Evolutionary conservation across 2,888 invertebrate genomes (phyloP).

Genomic region (Dyspetes luteomarginatus): DNA sequence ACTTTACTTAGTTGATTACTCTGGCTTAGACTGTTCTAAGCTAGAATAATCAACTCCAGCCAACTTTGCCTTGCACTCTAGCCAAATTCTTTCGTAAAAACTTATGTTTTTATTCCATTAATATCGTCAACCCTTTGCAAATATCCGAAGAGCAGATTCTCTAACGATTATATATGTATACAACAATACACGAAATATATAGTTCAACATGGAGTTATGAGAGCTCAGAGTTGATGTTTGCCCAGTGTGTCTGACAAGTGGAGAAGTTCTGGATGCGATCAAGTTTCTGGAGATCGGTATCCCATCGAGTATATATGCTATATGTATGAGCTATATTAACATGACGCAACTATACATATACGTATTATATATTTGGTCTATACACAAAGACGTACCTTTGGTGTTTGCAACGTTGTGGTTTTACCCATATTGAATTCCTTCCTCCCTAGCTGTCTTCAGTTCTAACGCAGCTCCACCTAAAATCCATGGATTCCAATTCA

Average conservation of each 20-base stretch:
- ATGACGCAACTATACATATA: slow-evolving; percentile 25
- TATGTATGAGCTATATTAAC: slow-evolving; percentile 49
- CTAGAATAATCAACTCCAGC: no score
- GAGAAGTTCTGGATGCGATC: slow-evolving; percentile 62
- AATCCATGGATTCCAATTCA: not conserved
- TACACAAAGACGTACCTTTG: slow-evolving; percentile 75
- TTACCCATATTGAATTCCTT: slow-evolving; percentile 79
- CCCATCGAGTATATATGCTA: slow-evolving; percentile 40
- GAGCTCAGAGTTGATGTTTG: slow-evolving; percentile 49
- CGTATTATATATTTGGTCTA: slow-evolving; percentile 12
- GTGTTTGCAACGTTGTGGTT: slow-evolving; percentile 80
- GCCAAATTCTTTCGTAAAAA: not conserved
- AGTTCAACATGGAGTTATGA: slow-evolving; percentile 34
- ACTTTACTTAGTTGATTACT: no score
- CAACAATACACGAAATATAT: slow-evolving; percentile 19
- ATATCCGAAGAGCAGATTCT: not conserved
- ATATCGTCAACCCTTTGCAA: slow-evolving; percentile 49
- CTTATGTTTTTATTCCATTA: slow-evolving; percentile 60
- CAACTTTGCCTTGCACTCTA: not conserved
- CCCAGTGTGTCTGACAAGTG: slow-evolving; percentile 61
- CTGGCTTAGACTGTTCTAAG: no score
- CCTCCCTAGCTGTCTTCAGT: slow-evolving; percentile 33
- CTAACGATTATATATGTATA: not conserved
- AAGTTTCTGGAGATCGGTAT: slow-evolving; percentile 63
- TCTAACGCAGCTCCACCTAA: slow-evolving; percentile 22